A percentile compares a stretch with the other conserved stretches of the same genome.
Conservation (phyloP, 1,140 invertebrate species). For the Maconellicoccus hirsutus region DNA sequence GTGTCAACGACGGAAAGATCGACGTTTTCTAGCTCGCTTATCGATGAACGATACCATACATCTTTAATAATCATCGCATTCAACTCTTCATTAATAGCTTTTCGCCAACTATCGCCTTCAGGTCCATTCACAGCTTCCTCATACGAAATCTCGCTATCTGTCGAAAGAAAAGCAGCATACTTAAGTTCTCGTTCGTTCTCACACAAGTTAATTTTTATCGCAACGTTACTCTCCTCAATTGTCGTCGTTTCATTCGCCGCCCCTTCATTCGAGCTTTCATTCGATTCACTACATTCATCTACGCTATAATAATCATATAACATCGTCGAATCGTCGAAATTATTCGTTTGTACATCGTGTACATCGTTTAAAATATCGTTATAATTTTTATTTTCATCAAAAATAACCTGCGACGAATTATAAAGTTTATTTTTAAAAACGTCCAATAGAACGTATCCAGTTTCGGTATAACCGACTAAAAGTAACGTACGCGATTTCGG, state of each 20-base stretch:
- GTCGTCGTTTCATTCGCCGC: not conserved
- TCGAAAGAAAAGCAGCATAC: not conserved
- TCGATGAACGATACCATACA: not conserved
- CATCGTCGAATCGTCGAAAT: not conserved
- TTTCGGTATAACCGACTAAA: conserved; percentile 28
- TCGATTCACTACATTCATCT: not conserved
- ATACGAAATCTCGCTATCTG: not conserved
- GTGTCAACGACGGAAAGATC: not conserved
- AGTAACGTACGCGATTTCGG: conserved; percentile 28
- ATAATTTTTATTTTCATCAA: not conserved
- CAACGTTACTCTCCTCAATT: no score
- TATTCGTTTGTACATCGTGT: not conserved
- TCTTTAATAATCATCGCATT: not conserved
- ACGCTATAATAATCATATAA: no score
- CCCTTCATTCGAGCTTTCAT: not conserved
- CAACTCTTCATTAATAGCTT: not conserved
- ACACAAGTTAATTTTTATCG: not conserved
- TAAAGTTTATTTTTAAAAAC: not conserved
- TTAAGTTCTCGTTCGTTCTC: not conserved
- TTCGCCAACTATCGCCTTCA: not conserved
- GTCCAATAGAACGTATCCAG: conserved; percentile 26
- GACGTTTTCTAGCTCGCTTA: not conserved
- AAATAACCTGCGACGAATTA: not conserved
- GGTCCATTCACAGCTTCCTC: not conserved
- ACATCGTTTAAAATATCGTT: not conserved